A percentile compares a stretch with the other conserved stretches of the same genome.
Evolutionary conservation across 1,140 invertebrate species (phyloP).

Genomic region (Listronotus oregonensis): DNA sequence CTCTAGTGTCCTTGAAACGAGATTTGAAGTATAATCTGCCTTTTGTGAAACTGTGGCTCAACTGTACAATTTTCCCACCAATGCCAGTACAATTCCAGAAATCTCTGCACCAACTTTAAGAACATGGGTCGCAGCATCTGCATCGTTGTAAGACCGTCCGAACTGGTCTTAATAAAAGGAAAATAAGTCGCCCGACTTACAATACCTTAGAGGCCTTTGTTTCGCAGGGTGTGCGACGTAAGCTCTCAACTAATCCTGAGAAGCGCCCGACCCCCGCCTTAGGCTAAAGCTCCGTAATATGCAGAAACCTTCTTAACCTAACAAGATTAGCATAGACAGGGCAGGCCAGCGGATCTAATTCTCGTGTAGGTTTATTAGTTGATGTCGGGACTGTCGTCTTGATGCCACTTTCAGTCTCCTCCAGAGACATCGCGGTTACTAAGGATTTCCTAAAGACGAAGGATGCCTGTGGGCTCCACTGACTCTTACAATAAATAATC

Average conservation of each 20-base stretch:
- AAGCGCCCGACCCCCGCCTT: slow-evolving; percentile 53
- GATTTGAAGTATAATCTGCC: too few relatives aligned
- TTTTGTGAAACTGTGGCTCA: too few relatives aligned
- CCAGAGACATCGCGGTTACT: slow-evolving; percentile 3
- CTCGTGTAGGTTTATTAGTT: slow-evolving; percentile 49
- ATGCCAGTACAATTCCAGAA: not conserved
- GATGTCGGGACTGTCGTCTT: slow-evolving; percentile 26
- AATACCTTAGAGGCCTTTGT: slow-evolving; percentile 48
- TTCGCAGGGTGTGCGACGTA: slow-evolving; percentile 45
- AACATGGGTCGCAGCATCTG: slow-evolving; percentile 48
- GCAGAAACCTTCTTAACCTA: slow-evolving; percentile 71
- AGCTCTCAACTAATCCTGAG: slow-evolving; percentile 63
- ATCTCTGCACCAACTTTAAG: slow-evolving; percentile 24
- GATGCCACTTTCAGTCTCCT: slow-evolving; percentile 16
- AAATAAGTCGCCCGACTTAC: slow-evolving; percentile 52
- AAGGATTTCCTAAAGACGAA: not conserved
- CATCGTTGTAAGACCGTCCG: slow-evolving; percentile 50
- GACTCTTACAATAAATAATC: not conserved
- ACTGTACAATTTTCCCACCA: too few relatives aligned
- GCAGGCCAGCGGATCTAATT: slow-evolving; percentile 48
- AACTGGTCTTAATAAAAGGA: slow-evolving; percentile 51
- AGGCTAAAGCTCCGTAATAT: slow-evolving; percentile 65
- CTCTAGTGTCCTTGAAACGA: too few relatives aligned
- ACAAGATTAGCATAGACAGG: slow-evolving; percentile 69
- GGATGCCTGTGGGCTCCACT: not conserved